A percentile compares a stretch with the other conserved stretches of the same genome.
Evolutionary conservation across 1,140 invertebrate genomes (phyloP).

Genomic region (Drosophila asahinai): DNA sequence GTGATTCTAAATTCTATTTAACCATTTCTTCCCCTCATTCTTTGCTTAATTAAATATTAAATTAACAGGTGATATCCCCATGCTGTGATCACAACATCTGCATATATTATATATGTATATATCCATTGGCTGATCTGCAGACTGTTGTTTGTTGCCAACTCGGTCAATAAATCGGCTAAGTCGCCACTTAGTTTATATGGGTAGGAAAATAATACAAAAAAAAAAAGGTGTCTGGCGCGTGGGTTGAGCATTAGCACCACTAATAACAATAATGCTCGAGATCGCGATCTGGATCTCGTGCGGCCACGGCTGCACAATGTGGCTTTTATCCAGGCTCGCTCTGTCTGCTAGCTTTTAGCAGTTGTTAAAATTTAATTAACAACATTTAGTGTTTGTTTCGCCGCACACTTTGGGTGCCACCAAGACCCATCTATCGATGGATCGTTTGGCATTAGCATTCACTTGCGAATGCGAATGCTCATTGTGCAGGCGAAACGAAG

Average conservation of each 20-base stretch:
- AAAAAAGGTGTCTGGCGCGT: constrained; percentile 29
- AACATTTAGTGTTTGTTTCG: constrained; percentile 10
- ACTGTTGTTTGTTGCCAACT: constrained; percentile 24
- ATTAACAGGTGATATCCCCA: not conserved
- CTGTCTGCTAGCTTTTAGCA: constrained; percentile 37
- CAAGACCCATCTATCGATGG: not conserved
- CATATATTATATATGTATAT: not conserved
- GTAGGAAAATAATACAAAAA: not conserved
- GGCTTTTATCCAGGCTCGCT: not conserved
- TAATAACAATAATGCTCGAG: constrained; percentile 5
- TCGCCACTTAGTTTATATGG: constrained; percentile 16
- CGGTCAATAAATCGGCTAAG: constrained; percentile 3
- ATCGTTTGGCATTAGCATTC: constrained; percentile 53
- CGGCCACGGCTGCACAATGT: not conserved
- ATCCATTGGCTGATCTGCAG: not conserved
- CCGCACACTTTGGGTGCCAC: constrained; percentile 4
- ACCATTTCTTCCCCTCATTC: not conserved
- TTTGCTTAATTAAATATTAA: not conserved
- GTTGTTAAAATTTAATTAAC: constrained; percentile 59
- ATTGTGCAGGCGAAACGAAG: constrained; percentile 13
- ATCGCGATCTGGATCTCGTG: constrained; percentile 15
- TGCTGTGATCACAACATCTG: not conserved
- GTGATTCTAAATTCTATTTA: too few relatives aligned
- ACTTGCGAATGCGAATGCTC: constrained; percentile 50
- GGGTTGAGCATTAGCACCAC: constrained; percentile 17